Conservation (phyloP, 2,113 vertebrate genomes). For the Ginglymostoma cirratum region DNA sequence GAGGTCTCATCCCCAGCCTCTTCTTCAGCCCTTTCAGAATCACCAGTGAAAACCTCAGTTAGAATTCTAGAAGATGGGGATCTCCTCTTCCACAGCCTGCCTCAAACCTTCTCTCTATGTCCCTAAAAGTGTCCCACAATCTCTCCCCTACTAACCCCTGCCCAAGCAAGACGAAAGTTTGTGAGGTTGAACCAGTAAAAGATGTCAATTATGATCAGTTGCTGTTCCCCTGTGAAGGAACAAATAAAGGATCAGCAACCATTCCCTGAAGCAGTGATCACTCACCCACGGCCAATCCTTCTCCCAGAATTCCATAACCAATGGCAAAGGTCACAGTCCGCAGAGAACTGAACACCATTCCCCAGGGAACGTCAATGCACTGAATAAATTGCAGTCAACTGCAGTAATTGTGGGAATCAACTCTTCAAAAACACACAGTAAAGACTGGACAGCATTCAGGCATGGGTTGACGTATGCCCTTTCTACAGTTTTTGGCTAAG, state of each 20-base stretch:
- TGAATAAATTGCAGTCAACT: slow-evolving; percentile 16
- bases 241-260: background rate
- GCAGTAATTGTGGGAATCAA: background rate
- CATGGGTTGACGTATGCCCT: background rate
- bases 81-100: background rate
- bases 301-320: background rate
- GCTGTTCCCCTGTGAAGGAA: background rate
- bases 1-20: background rate
- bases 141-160: background rate
- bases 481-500: background rate
- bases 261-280: background rate
- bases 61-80: background rate
- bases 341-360: background rate
- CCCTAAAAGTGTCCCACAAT: background rate
- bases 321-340: background rate
- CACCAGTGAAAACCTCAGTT: background rate
- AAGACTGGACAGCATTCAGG: background rate
- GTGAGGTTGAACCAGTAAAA: background rate
- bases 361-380: background rate
- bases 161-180: background rate
- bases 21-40: background rate
- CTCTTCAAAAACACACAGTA: background rate
- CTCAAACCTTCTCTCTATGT: background rate
- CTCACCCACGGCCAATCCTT: background rate
- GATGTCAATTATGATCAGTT: too few species aligned